Conservation (phyloP, 2,113 vertebrate genomes). For the Pseudopodoces humilis region DNA sequence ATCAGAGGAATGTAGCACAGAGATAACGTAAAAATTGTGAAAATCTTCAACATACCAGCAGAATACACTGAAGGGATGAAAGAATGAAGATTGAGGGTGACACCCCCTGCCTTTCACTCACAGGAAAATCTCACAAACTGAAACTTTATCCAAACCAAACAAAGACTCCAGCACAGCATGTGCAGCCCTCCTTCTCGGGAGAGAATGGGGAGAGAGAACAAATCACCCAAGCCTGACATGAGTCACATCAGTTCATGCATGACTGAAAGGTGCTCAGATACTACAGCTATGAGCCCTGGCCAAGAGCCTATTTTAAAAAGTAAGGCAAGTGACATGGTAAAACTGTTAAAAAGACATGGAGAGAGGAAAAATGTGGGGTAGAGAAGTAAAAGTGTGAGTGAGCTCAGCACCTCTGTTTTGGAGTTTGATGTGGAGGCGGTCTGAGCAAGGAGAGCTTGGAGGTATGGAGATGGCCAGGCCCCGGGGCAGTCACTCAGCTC, state of each 20-base stretch:
- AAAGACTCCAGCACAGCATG: conserved; percentile 39
- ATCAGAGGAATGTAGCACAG: background rate
- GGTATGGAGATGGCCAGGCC: accelerated
- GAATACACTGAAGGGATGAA: background rate
- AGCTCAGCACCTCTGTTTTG: background rate
- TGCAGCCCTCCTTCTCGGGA: background rate
- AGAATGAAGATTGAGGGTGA: background rate
- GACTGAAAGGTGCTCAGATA: conserved; percentile 52
- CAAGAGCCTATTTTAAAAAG: background rate
- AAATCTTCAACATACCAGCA: background rate
- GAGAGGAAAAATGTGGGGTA: background rate
- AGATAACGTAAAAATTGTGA: conserved; percentile 26
- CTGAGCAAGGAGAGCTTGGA: background rate
- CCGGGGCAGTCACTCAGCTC: background rate
- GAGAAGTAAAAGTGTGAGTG: background rate
- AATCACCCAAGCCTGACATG: conserved; percentile 24
- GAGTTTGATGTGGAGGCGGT: background rate
- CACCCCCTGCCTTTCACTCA: background rate
- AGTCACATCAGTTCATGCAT: conserved; percentile 45
- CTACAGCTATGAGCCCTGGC: background rate
- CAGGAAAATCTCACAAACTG: background rate
- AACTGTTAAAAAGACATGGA: background rate
- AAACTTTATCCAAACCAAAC: conserved; percentile 43
- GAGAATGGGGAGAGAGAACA: conserved; percentile 35
- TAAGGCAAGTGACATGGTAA: background rate